These are phyloP conservation scores for Anguilla pacifica DNA, from an alignment of 2,797 vertebrate species.

Conservation along the genomic window DNA sequence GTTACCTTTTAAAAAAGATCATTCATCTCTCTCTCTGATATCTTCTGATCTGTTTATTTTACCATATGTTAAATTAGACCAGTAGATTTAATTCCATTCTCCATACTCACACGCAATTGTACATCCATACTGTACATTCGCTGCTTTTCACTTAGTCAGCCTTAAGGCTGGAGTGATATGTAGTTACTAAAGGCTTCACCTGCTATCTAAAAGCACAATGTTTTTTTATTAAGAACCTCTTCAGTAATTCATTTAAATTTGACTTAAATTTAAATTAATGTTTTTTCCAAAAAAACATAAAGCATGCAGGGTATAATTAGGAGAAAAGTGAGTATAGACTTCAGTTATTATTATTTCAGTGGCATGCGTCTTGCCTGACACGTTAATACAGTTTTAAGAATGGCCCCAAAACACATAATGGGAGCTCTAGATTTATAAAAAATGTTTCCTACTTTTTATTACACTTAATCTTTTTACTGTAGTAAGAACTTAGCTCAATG, in stretches of 20 bases:
- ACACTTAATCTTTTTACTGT: no score
- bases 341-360: neutral
- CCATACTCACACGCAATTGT: neutral
- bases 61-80: neutral
- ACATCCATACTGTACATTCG: neutral
- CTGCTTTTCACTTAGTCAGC: neutral
- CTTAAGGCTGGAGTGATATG: neutral
- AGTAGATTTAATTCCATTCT: neutral
- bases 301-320: neutral
- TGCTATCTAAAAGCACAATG: neutral
- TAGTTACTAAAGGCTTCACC: neutral
- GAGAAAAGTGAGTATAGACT: neutral
- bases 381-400: no score
- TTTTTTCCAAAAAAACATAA: neutral
- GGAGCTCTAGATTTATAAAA: no score
- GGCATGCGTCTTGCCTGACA: neutral
- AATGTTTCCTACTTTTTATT: no score
- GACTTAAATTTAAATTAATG: neutral
- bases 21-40: no score
- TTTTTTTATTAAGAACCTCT: neutral
- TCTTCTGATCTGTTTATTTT: no score
- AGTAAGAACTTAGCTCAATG: no score
- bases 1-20: no score
- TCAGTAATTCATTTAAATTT: neutral
- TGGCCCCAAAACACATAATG: no score